A percentile compares a stretch with the other conserved stretches of the same genome.
Evolutionary conservation across 2,888 invertebrate genomes (phyloP).

Genomic region (Psylliodes chrysocephalus): DNA sequence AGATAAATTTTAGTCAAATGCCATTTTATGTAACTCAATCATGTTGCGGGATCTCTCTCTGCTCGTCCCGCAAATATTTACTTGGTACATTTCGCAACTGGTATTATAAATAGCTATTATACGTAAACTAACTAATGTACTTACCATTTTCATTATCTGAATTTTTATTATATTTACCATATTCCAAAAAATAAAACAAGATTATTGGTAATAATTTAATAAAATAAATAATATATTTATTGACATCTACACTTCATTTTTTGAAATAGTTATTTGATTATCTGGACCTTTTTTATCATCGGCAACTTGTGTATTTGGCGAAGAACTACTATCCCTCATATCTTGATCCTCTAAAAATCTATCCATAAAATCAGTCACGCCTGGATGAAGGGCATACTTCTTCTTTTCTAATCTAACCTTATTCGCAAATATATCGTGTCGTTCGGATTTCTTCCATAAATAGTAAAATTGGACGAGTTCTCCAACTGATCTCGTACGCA

Average conservation of each 20-base stretch:
- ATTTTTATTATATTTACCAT: too few relatives aligned
- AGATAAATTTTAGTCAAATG: too few relatives aligned
- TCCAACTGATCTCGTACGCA: slow-evolving; percentile 90
- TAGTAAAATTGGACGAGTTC: slow-evolving; percentile 97
- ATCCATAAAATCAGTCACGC: slow-evolving; percentile 95
- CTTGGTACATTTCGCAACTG: too few relatives aligned
- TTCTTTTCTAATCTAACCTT: slow-evolving; percentile 91
- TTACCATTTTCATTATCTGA: too few relatives aligned
- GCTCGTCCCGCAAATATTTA: too few relatives aligned
- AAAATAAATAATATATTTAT: slow-evolving; percentile 21
- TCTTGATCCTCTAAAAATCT: slow-evolving; percentile 90
- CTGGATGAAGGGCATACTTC: slow-evolving; percentile 91
- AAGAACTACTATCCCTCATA: slow-evolving; percentile 76
- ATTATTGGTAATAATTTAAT: neutral
- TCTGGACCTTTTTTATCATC: slow-evolving; percentile 37
- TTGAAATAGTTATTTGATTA: slow-evolving; percentile 28
- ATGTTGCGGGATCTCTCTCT: too few relatives aligned
- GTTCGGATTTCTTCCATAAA: slow-evolving; percentile 98
- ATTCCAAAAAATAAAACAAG: too few relatives aligned
- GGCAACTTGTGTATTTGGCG: slow-evolving; percentile 64
- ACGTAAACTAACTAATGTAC: too few relatives aligned
- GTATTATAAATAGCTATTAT: too few relatives aligned
- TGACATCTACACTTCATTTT: slow-evolving; percentile 12
- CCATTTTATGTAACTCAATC: too few relatives aligned
- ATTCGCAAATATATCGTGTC: slow-evolving; percentile 92